Conservation (phyloP, 2,888 invertebrate species). For the Tyria jacobaeae region DNA sequence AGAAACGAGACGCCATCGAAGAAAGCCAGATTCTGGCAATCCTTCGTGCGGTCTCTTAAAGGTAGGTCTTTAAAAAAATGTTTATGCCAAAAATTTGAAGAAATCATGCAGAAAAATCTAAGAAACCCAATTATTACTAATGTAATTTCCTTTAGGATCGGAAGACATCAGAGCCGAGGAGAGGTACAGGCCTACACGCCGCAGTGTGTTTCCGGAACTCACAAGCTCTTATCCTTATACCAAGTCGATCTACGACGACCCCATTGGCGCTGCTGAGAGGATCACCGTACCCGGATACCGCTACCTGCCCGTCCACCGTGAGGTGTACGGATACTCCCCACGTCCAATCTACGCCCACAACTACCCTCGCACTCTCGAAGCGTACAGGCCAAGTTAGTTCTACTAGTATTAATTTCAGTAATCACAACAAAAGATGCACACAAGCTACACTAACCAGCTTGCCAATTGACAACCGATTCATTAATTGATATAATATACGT, state of each 20-base stretch:
- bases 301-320: constrained; percentile 96
- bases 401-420: background rate
- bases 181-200: constrained; percentile 89
- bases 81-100: background rate
- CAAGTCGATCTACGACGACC: constrained; percentile 96
- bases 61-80: constrained; percentile 83
- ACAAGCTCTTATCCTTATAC: constrained; percentile 91
- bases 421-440: constrained; percentile 26
- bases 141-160: constrained; percentile 87
- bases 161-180: constrained; percentile 97
- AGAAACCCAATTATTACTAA: background rate
- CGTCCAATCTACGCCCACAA: constrained; percentile 95
- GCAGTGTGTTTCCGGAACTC: constrained; percentile 92
- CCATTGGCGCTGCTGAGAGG: constrained; percentile 92
- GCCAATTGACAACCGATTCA: constrained; percentile 48
- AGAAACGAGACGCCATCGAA: constrained; percentile 96
- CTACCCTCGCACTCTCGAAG: constrained; percentile 90
- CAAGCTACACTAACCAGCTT: constrained; percentile 59
- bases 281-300: constrained; percentile 96
- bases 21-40: constrained; percentile 98
- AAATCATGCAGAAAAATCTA: background rate
- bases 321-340: constrained; percentile 96
- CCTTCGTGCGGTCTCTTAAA: constrained; percentile 96
- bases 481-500: constrained; percentile 21
- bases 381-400: constrained; percentile 95